Evolutionary conservation across 2,888 invertebrate genomes (phyloP), one percentile per base, ranked within the genome.

Genomic region (Acanthosoma haemorrhoidale): DNA sequence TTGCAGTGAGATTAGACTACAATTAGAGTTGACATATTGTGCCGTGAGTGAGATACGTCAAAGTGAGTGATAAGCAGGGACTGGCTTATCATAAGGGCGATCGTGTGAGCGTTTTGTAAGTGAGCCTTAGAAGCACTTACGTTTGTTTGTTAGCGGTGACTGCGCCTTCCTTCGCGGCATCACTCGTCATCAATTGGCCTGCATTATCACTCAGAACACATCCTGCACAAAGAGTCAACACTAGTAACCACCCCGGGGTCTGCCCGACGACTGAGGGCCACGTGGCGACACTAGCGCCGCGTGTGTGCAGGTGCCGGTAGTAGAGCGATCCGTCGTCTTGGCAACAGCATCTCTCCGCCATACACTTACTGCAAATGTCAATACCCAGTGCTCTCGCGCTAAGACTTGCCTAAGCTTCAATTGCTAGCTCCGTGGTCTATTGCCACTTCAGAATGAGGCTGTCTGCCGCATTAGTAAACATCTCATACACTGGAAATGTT

Each of bases 141-240:
- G 69, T 71, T 71, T 72, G n/a, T 69, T 69, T 51, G 72, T 71
- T 43, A 69, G 70, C 21, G 69, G 66, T 59, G 71, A 67, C 25
- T 71, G 69, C 9, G 70, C 68, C 63, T 72, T 72, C 69, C 71
- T 70, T 68, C 70, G 69, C 57, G 72, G 74, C 73, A 73, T 73
- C 43, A 59, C 69, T 34, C 36, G 61, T 61, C 36, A n/a, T n/a
- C n/a, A n/a, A n/a, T n/a, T n/a, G n/a, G n/a, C 61, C 61, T 51
- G 51, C n/a, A n/a, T 25, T 25, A 51, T 51, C 51, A 51, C 51
- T n/a, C 51, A 51, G 51, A 29, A 21, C 51, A 51, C 51, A n/a
- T n/a, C n/a, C n/a, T n/a, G n/a, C n/a, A n/a, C 8, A 51, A 6
- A 51, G 51, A 51, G 25, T 2, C 51, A 13, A 25, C 51, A 51